Evolutionary conservation across 2,797 vertebrate genomes (phyloP), one percentile per base, ranked within the genome.

Genomic region (Acrossocheilus wenchowensis): DNA sequence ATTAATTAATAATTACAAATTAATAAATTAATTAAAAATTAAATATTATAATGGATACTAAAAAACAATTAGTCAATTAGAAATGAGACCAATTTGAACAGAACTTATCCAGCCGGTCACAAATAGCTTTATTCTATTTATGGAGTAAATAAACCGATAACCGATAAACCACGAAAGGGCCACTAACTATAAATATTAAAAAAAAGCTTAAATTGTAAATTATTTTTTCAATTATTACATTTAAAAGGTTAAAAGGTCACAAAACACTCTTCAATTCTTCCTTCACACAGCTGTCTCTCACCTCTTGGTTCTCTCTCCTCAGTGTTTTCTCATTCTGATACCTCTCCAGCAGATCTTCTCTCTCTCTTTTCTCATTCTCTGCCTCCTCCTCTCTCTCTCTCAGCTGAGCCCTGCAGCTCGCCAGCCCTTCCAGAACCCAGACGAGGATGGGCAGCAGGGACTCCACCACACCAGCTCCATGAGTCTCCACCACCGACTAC

Each of bases 401-500:
- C 82, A 96, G 93, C 92, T 95, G 95, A 85, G 91, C 91, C 89
- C 95, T 94, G 89, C 92, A 95, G 91, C 90, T 93, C 36, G 95
- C 96, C 88, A 96, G 91, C 0, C 94, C 94, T 88, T 96, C 96
- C 90, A 96, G 93, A 15, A 96, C 93, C 95, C 95, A 96, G 77
- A 96, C 95, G 52, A 96, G 94, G 75, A 95, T 95, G 83, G 96
- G 96, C 3, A 96, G 94, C 92, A 96, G 91, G 0, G 95, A 95
- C 91, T 96, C 95, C 91, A 96, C 96, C 89, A 95, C 95, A 10
- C 91, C 91, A 48, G 95, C 94, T 1, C 96, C 96, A 81, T 96
- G 94, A 77, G 89, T 92, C 89, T 95, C 95, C 50, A 96, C 94
- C 81, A 96, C 92, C 0, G 92, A 94, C 96, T 96, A 86, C 8